Conservation (phyloP, 1,140 invertebrate species). For the Lordiphosa stackelbergi region DNA sequence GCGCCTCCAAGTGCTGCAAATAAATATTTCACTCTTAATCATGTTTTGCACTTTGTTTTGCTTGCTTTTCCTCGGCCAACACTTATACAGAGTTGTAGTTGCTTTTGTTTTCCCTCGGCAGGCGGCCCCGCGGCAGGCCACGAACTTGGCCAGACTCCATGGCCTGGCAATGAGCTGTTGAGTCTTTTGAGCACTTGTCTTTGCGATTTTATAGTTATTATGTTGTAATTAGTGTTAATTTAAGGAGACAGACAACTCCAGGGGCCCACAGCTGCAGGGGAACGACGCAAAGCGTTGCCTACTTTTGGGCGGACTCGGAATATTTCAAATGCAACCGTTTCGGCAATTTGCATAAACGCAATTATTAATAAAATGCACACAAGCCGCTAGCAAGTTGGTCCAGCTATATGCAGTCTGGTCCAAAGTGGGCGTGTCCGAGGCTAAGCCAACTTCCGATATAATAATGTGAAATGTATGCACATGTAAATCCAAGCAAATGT, state of each 20-base stretch:
- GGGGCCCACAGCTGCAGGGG: not conserved
- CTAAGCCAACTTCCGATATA: slow-evolving; percentile 39
- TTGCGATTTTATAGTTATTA: slow-evolving; percentile 68
- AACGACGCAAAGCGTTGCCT: slow-evolving; percentile 37
- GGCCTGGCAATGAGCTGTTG: slow-evolving; percentile 55
- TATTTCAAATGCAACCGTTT: slow-evolving; percentile 15
- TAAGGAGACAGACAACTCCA: slow-evolving; percentile 31
- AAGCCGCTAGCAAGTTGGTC: slow-evolving; percentile 27
- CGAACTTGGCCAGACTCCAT: slow-evolving; percentile 36
- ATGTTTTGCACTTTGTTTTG: slow-evolving; percentile 63
- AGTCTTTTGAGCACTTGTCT: slow-evolving; percentile 62
- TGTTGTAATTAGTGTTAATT: slow-evolving; percentile 70
- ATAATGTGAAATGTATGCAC: slow-evolving; percentile 63
- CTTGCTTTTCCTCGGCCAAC: slow-evolving; percentile 43
- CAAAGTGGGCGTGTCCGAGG: slow-evolving; percentile 2
- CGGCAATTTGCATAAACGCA: slow-evolving; percentile 50
- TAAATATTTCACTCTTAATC: slow-evolving; percentile 74
- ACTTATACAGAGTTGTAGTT: slow-evolving; percentile 5
- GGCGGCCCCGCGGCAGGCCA: slow-evolving; percentile 27
- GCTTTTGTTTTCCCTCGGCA: slow-evolving; percentile 14
- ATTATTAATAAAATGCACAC: slow-evolving; percentile 67
- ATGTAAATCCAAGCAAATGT: slow-evolving; percentile 70
- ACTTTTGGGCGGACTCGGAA: slow-evolving; percentile 15
- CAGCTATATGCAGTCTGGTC: slow-evolving; percentile 7
- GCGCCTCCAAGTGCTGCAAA: slow-evolving; percentile 68